Evolutionary conservation across 2,113 vertebrate species (phyloP), one percentile per base, ranked within the genome.

Genomic region (Rhabdornis inornatus): DNA sequence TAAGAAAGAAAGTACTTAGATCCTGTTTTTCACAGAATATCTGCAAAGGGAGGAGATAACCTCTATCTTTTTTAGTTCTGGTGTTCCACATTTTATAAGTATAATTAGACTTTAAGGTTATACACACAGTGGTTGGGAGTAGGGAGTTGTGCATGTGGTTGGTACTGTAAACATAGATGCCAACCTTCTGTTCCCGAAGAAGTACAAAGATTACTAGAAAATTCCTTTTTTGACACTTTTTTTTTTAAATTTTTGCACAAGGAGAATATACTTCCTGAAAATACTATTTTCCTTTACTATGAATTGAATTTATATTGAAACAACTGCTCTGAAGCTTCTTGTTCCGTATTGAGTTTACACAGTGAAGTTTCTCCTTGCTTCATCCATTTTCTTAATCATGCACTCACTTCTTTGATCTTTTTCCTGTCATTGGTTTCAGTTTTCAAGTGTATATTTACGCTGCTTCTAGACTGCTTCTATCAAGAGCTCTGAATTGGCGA

Each of bases 391-490:
- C 70, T 93, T 92, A 96, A 87, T 95, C 74, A 96, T 77, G 80
- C 79, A 42, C 95, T 96, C 84, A 82, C 94, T 89, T 89, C 83
- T 96, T 97, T 97, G 90, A 80, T 97, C 96, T 92, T 97, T 95
- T 92, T 97, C 85, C 76, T 97, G 87, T 71, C 87, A 87, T 89
- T 97, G 96, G 55, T 96, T 97, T 97, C 86, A 95, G 75, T 97
- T 97, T 97, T 96, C 87, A 97, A 96, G 94, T 92, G 86, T 95
- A 94, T 97, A 89, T 97, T 97, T 94, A 95, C 42, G 22, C 69
- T 96, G 86, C 96, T 95, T 85, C 84, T 92, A 96, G 82, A 87
- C 84, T 88, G 77, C 76, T 90, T 44, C 86, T 94, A 50, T 96
- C 94, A 83, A 95, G 86, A 96, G 93, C 95, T 77, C 83, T 92